phyloP scores from a whole-genome alignment of 2,113 vertebrate genomes.

The Notarius lentiginosus region DNA sequence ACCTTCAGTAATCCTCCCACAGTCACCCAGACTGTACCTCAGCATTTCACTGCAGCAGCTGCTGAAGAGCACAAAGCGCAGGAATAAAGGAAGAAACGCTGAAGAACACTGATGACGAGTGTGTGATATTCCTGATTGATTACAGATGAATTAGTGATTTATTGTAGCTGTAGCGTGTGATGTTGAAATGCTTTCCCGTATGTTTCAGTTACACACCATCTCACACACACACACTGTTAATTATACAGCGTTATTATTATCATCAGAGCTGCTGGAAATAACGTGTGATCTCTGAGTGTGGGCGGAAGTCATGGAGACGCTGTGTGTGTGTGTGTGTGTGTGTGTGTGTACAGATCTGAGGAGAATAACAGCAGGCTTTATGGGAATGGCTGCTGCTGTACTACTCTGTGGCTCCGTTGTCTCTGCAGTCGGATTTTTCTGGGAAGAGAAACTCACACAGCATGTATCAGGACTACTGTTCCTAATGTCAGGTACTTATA shows the following conservation, averaged over 20 bases:
- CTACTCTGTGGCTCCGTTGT: constrained; percentile 80
- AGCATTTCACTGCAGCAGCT: not conserved
- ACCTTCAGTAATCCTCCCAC: not conserved
- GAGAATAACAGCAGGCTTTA: constrained; percentile 79
- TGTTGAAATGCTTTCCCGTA: constrained; percentile 2
- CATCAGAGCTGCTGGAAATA: constrained; percentile 41
- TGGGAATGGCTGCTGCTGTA: constrained; percentile 81
- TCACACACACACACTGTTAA: constrained; percentile 35
- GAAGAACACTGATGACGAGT: not conserved
- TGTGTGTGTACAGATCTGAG: constrained; percentile 71
- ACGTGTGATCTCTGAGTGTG: constrained; percentile 41
- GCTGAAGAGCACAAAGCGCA: not conserved
- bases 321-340: constrained; percentile 39
- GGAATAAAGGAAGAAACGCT: not conserved
- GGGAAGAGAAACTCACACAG: constrained; percentile 84
- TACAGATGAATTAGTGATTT: not conserved
- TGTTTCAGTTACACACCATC: constrained; percentile 25
- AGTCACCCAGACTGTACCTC: not conserved
- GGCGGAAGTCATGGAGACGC: constrained; percentile 58
- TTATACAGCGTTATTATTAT: constrained; percentile 39
- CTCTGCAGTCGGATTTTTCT: constrained; percentile 80
- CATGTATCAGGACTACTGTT: constrained; percentile 82
- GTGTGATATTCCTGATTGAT: not conserved
- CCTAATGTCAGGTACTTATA: constrained; percentile 81
- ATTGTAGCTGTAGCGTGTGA: constrained; percentile 9